Percentiles rank a stretch among this genome's conserved stretches.
Conservation (phyloP, 1,140 invertebrate species). For the Drosophila nikananu region DNA sequence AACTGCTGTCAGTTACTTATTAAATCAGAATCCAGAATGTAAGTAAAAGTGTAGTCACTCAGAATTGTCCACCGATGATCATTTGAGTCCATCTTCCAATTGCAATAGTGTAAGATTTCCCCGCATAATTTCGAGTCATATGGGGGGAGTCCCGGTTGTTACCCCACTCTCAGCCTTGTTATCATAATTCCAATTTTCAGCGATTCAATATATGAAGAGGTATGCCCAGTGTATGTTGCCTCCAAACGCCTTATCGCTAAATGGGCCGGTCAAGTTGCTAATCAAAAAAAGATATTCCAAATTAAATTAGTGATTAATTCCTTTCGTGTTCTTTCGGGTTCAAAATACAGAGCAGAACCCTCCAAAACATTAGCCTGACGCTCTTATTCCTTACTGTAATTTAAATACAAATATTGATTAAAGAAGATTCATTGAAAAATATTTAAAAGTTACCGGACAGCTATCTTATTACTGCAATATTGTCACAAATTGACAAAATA, state of each 20-base stretch:
- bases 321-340: no score
- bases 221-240: not conserved
- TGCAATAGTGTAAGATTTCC: not conserved
- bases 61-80: no score
- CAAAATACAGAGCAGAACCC: no score
- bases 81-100: no score
- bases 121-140: not conserved
- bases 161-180: not conserved
- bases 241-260: rapidly evolving
- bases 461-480: not conserved
- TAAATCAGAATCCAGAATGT: no score
- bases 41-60: no score
- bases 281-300: no score
- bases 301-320: no score
- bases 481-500: not conserved
- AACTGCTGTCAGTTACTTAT: no score
- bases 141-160: not conserved
- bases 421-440: not conserved
- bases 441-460: not conserved
- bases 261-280: not conserved
- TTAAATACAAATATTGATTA: not conserved
- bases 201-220: not conserved
- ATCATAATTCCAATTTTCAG: not conserved
- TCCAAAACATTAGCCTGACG: not conserved
- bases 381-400: not conserved